A percentile compares a stretch with the other conserved stretches of the same genome.
Conservation (phyloP, 2,113 vertebrate genomes). For the Charadrius vociferus region DNA sequence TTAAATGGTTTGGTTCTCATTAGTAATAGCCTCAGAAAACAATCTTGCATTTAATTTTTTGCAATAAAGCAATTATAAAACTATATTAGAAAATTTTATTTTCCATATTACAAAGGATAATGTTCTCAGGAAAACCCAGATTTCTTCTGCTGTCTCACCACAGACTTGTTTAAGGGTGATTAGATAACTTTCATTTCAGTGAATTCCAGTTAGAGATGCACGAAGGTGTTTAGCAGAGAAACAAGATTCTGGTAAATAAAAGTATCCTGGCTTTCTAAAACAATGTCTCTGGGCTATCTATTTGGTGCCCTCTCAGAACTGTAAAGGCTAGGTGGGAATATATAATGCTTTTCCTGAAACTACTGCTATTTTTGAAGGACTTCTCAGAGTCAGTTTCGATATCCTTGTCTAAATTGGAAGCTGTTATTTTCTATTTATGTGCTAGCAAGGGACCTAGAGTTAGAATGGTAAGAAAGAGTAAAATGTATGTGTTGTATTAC, state of each 20-base stretch:
- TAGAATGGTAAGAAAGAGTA: neutral
- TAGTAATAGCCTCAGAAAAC: neutral
- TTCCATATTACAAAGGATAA: neutral
- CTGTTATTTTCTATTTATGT: neutral
- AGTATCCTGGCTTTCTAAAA: neutral
- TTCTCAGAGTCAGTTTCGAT: neutral
- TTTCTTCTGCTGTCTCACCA: neutral
- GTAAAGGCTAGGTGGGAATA: neutral
- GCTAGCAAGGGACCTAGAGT: neutral
- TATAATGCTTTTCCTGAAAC: neutral
- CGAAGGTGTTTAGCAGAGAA: neutral
- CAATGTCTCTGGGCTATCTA: neutral
- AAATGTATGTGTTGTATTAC: neutral
- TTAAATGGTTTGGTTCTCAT: neutral
- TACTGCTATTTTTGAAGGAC: neutral
- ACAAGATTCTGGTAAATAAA: neutral
- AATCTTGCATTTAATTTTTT: neutral
- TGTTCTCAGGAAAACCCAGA: neutral
- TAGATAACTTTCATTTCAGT: neutral
- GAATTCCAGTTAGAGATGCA: slow-evolving; percentile 13
- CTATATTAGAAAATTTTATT: neutral
- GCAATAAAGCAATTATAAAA: neutral
- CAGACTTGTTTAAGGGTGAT: slow-evolving; percentile 10
- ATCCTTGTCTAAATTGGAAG: neutral
- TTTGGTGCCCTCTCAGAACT: neutral